Conservation (phyloP, 1,140 invertebrate genomes). For the Anthonomus grandis region DNA sequence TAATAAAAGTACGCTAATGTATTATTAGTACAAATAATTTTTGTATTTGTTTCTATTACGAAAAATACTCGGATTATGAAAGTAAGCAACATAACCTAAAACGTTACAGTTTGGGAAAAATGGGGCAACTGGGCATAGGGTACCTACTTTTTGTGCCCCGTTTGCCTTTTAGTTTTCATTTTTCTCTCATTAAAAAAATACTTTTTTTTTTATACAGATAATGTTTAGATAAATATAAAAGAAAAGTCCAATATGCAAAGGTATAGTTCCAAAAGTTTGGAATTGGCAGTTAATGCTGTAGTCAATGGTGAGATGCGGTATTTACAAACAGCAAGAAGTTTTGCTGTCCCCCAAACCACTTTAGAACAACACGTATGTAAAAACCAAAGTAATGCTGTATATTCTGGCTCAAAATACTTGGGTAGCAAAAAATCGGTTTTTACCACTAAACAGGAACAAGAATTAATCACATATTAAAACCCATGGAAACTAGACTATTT, state of each 20-base stretch:
- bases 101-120: too few relatives aligned
- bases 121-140: too few relatives aligned
- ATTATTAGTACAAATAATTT: too few relatives aligned
- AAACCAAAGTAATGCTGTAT: constrained; percentile 7
- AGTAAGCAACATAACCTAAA: too few relatives aligned
- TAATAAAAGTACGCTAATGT: too few relatives aligned
- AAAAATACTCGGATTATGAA: too few relatives aligned
- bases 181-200: too few relatives aligned
- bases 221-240: not conserved
- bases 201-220: not conserved
- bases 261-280: not conserved
- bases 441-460: not conserved
- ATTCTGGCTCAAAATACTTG: not conserved
- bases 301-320: constrained; percentile 3
- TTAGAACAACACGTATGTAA: constrained; percentile 3
- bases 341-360: constrained; percentile 6
- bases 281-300: constrained; percentile 1
- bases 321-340: not conserved
- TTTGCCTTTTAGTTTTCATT: too few relatives aligned
- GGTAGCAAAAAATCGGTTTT: not conserved
- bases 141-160: too few relatives aligned
- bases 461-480: not conserved
- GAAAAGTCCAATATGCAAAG: not conserved
- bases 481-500: not conserved
- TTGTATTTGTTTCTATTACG: too few relatives aligned